Base-by-base conservation (phyloP, 2,113 vertebrate genomes). In the Thoracochromis brauschi region DNA sequence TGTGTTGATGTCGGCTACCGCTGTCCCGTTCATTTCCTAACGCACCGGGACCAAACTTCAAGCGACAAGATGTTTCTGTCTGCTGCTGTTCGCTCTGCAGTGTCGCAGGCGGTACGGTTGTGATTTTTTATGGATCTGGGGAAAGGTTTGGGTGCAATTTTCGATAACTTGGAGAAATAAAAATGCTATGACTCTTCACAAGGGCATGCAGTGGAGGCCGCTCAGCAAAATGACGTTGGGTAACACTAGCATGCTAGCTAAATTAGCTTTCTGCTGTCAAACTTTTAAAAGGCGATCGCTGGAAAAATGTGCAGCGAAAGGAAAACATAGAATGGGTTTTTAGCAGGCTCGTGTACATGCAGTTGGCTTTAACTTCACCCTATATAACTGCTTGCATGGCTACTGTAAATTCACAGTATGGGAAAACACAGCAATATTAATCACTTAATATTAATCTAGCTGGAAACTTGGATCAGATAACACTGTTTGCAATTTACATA, bases 51-150 rank as follows among this genome's bases (percentile, higher is more conserved):
- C 85, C 68, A 87, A 89, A 78, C 54, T 49, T 38, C 7, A 75
- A 80, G 49, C 89, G 12, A n/a, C 58, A 91, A 87, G 0, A 97
- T 97, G 96, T 95, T 96, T 84, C 86, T 96, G 51, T 95, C 95
- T 5, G 86, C 92, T 26, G 90, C 91, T 14, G 68, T 96, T 58
- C 96, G 96, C n/a, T 93, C 94, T 38, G 95, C 94, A 8, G 87
- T 94, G 4, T 94, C 95, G 42, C 94, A 94, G 75, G 93, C 95
- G 96, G 97, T 97, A 95, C 33, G 91, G 6, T 51, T 53, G 24
- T 16, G 4, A 1, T 31, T 9, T 86, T 40, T 3, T 42, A n/a
- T 40, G 13, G 10, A 21, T 85, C 16, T 42, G 19, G 2, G 14
- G 11, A 5, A 14, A 21, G 3, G 4, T 79, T 6, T n/a, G 1